Conservation (phyloP, 2,888 invertebrate species). For the Spodoptera picta region DNA sequence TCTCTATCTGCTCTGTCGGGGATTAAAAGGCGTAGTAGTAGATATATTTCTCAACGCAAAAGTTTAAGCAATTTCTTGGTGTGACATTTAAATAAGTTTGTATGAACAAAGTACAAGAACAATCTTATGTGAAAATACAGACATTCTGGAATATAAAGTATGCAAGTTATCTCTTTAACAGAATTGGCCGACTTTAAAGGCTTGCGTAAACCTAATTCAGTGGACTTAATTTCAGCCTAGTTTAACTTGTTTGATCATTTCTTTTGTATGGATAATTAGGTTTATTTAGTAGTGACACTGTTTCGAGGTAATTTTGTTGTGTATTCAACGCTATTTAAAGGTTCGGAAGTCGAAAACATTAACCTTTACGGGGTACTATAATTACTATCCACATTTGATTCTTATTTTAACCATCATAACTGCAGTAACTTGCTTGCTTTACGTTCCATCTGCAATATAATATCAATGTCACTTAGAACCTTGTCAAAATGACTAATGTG, state of each 20-base stretch:
- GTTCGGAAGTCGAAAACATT: constrained; percentile 6
- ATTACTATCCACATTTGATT: constrained; percentile 1
- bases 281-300: constrained; percentile 43
- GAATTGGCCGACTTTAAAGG: constrained; percentile 60
- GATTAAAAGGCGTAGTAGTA: constrained; percentile 26
- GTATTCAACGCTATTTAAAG: too few relatives aligned
- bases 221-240: constrained; percentile 63
- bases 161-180: constrained; percentile 62
- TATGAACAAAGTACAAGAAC: constrained; percentile 22
- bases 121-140: constrained; percentile 56
- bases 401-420: not conserved
- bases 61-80: constrained; percentile 1
- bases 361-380: constrained; percentile 33
- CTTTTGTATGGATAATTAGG: constrained; percentile 57
- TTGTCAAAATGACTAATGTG: constrained; percentile 25
- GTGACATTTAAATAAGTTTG: constrained; percentile 30
- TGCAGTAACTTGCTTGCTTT: not conserved
- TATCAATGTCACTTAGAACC: constrained; percentile 15
- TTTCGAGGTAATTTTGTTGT: constrained; percentile 31
- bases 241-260: constrained; percentile 64
- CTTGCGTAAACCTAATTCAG: constrained; percentile 62
- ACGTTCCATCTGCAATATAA: not conserved
- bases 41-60: too few relatives aligned
- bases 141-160: constrained; percentile 59
- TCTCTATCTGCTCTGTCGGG: too few relatives aligned